These are phyloP conservation scores for Neotoxoptera formosana DNA, from an alignment of 1,140 invertebrate species.

Conservation along the genomic window DNA sequence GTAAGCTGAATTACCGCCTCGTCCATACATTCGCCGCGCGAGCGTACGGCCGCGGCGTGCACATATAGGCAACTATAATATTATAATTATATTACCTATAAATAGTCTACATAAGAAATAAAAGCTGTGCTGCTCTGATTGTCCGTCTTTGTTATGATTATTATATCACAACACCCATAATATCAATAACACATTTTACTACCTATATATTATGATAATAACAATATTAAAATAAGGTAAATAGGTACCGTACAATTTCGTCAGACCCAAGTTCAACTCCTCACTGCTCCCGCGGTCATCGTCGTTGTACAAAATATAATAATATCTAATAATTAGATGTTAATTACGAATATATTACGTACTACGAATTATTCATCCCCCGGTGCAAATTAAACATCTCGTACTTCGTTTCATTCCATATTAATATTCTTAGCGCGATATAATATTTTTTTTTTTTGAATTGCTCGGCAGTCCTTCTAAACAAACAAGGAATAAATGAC, in stretches of 20 bases:
- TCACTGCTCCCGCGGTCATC: too few species aligned
- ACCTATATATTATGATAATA: not conserved
- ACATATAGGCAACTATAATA: not conserved
- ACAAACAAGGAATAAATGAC: not conserved
- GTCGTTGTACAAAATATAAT: not conserved
- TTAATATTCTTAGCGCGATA: not conserved
- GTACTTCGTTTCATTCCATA: not conserved
- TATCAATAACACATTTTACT: not conserved
- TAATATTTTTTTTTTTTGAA: not conserved
- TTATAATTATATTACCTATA: too few species aligned
- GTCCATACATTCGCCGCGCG: too few species aligned
- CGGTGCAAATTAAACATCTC: not conserved
- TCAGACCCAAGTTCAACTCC: not conserved
- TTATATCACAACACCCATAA: not conserved
- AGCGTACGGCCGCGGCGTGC: too few species aligned
- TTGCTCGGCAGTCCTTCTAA: not conserved
- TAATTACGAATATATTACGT: not conserved
- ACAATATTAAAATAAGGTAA: not conserved
- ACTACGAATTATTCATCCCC: not conserved
- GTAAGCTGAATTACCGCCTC: not conserved
- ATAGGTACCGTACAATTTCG: not conserved
- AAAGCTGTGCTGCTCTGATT: not conserved
- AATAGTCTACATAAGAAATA: not conserved
- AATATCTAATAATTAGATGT: not conserved
- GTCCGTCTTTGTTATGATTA: not conserved